Percentiles rank a stretch among this genome's conserved stretches.
These are phyloP conservation scores for Anisognathus igniventris DNA, from an alignment of 2,797 vertebrate genomes.

Conservation along the genomic window DNA sequence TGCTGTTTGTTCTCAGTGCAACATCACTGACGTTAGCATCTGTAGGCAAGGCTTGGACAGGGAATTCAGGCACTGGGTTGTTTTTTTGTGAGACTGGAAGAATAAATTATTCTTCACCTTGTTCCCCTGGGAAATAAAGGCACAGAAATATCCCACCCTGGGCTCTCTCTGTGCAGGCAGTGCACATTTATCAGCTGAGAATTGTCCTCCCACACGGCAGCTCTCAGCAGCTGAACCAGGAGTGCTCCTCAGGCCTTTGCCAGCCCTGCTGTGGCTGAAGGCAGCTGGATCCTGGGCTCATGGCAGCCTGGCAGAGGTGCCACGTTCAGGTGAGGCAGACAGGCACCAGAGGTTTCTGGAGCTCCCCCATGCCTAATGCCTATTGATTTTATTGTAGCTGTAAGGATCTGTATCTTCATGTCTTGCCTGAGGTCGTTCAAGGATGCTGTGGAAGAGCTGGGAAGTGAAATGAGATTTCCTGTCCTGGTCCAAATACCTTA, in stretches of 20 bases:
- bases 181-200: neutral
- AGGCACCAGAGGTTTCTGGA: neutral
- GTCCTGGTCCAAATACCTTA: constrained; percentile 12
- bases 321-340: neutral
- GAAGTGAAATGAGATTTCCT: constrained; percentile 59
- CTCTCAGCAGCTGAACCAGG: neutral
- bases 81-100: neutral
- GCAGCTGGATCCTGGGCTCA: neutral
- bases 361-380: neutral
- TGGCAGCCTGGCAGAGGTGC: accelerated
- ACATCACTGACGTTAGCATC: neutral
- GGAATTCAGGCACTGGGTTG: neutral
- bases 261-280: neutral
- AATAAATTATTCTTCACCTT: neutral
- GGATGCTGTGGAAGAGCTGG: constrained; percentile 19
- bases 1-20: neutral
- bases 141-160: neutral
- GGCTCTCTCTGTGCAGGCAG: neutral
- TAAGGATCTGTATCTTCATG: neutral
- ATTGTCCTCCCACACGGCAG: neutral
- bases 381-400: neutral
- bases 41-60: neutral
- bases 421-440: constrained; percentile 36
- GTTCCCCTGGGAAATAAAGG: neutral
- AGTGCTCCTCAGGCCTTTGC: too few relatives aligned